Evolutionary conservation across 2,797 vertebrate species (phyloP).

Genomic region (Sitta carolinensis): DNA sequence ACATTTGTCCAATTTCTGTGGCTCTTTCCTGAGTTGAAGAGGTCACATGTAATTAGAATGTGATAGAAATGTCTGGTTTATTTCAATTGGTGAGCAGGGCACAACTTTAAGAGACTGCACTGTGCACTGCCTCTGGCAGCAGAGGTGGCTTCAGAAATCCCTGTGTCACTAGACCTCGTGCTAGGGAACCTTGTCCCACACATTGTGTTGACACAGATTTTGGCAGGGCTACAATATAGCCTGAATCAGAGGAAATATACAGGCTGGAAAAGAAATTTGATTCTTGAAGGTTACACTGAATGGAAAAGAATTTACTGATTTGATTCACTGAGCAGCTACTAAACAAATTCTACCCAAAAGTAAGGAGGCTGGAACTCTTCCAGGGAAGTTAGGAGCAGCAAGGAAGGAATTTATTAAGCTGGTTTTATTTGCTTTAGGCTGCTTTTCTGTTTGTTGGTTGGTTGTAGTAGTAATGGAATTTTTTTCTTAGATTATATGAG

Average conservation of each 20-base stretch:
- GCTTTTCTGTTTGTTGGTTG: neutral
- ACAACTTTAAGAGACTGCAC: neutral
- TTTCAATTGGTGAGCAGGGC: neutral
- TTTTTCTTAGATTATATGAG: neutral
- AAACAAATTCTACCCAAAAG: neutral
- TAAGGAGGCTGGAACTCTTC: neutral
- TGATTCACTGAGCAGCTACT: neutral
- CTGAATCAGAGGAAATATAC: neutral
- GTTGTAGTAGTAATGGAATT: neutral
- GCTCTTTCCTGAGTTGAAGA: neutral
- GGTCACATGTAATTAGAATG: neutral
- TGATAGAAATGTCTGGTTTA: neutral
- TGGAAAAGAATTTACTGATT: neutral
- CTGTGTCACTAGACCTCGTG: neutral
- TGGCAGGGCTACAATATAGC: neutral
- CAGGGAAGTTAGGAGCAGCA: neutral
- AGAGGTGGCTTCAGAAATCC: neutral
- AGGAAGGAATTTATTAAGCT: neutral
- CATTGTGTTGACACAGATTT: neutral
- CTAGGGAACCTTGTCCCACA: accelerated
- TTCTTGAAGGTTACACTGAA: neutral
- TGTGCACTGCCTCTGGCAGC: neutral
- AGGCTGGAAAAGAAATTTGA: neutral
- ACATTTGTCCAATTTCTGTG: neutral
- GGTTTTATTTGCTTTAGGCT: neutral